These are phyloP conservation scores for Pocillopora meandrina DNA, from an alignment of 92 coral and sea anemone genomes.

Conservation along the genomic window DNA sequence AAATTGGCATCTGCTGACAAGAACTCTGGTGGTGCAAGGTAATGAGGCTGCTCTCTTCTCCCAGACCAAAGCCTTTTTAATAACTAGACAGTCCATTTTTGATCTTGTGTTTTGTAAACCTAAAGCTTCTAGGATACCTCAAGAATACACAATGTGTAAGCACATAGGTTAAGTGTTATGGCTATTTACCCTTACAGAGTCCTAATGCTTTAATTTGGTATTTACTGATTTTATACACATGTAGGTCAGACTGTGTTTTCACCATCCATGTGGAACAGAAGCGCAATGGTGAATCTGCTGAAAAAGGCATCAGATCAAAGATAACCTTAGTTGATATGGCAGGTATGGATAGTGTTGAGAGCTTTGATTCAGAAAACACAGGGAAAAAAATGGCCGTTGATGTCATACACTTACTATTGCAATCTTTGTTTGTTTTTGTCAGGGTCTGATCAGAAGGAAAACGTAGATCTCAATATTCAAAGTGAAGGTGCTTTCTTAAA, in stretches of 20 bases:
- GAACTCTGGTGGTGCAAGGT: slow-evolving; percentile 84
- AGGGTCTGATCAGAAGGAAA: slow-evolving; percentile 77
- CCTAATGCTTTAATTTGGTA: not conserved
- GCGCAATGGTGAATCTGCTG: slow-evolving; percentile 63
- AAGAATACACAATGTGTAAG: too few species aligned
- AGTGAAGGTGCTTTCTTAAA: slow-evolving; percentile 72
- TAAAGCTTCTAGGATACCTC: too few species aligned
- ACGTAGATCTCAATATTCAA: slow-evolving; percentile 68
- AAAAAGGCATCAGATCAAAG: slow-evolving; percentile 79
- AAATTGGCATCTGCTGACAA: slow-evolving; percentile 90
- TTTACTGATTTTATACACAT: not conserved
- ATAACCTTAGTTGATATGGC: slow-evolving; percentile 85
- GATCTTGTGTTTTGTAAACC: too few species aligned
- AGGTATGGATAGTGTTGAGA: slow-evolving; percentile 51
- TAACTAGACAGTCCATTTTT: too few species aligned
- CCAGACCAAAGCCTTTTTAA: too few species aligned
- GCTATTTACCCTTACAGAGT: too few species aligned
- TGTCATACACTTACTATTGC: not conserved
- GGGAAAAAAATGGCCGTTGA: too few species aligned
- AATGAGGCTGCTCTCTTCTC: not conserved
- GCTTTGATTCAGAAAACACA: too few species aligned
- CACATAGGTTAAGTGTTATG: too few species aligned
- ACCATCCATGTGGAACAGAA: slow-evolving; percentile 90
- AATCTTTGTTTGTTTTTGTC: not conserved
- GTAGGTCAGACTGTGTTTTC: slow-evolving; percentile 86